Base-by-base conservation (phyloP, 2,113 vertebrate genomes). In the Patagioenas fasciata region DNA sequence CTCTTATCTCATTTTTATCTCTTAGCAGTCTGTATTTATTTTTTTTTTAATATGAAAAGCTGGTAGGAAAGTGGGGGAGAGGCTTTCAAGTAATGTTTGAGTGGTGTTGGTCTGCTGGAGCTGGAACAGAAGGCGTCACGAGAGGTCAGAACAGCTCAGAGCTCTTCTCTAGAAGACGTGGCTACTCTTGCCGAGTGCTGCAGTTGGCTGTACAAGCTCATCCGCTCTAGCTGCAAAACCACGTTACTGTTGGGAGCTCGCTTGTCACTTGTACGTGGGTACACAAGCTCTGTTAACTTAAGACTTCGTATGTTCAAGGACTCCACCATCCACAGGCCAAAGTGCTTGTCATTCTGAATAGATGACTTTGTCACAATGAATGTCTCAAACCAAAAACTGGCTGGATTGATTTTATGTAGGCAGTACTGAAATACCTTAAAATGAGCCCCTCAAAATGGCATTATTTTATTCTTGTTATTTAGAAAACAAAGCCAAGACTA, bases 401-500 rank as follows among this genome's bases (percentile, higher is more conserved):
- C 42, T 88, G 34, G 28, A 28, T 42, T 84, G 21, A 20, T 93
- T 73, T 88, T 85, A 50, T 62, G 13, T 32, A 94, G 56, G 57
- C 58, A 79, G 24, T 25, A 47, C 32, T 85, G 80, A 85, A 89
- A 71, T 60, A 50, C 57, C 42, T 79, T 58, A 78, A 67, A 84
- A 69, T 32, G 26, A 73, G 25, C 23, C 61, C 29, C 14, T 82
- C 29, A 61, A 70, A 92, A 74, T 29, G 29, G 28, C 16, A 23
- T n/a, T 60, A 0, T 71, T 91, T 61, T 89, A 17, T 91, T 72
- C n/a, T 78, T 78, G 34, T 24, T 48, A 4, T 57, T 38, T 61
- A 97, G 97, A 85, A 90, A 95, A 95, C 54, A 94, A 93, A 96
- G 44, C 72, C 42, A 96, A 87, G 74, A 44, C 78, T 53, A 34